Base-by-base conservation (phyloP, 2,113 vertebrate genomes). In the Synodontis membranacea region DNA sequence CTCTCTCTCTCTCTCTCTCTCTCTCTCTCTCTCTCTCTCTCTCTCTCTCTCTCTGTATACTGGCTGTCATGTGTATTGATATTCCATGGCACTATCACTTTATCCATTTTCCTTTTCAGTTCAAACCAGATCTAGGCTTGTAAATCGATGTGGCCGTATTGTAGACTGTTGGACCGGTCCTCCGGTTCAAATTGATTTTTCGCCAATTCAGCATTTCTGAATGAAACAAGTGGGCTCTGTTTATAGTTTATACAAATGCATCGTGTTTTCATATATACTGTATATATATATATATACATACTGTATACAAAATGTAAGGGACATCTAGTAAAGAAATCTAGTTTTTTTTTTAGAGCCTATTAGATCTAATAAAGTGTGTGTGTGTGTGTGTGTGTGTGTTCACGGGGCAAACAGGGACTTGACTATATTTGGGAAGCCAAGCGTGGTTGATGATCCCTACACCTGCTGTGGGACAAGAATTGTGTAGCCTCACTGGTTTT, bases 371-470 rank as follows among this genome's bases (percentile, higher is more conserved):
- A 34, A 3, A 31, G 31, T 83, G 48, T 70, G 28, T 72, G 72
- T 79, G 44, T 64, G 78, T 54, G 42, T 82, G 23, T 42, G 78
- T 81, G 46, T 74, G 42, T 86, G 76, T 81, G 28, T 80, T n/a
- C n/a, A n/a, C n/a, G n/a, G n/a, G 56, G 39, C 66, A 87, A 79
- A 88, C 87, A 88, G 66, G 82, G 83, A 56, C 60, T 25, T 66
- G 10, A 82, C 83, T 87, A 87, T 87, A 85, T 89, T 89, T 89
- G 88, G 83, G 83, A 80, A 86, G 81, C 86, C 83, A 84, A 87
- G 87, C 88, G 70, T 86, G 56, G 68, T 80, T 83, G 88, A 89
- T 89, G 86, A 76, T 84, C 74, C 80, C 80, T 86, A 89, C 87
- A 87, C 84, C 87, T 88, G 87, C 52, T 64, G 89, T 81, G 76